A percentile compares a stretch with the other conserved stretches of the same genome.
These are phyloP conservation scores for Trachelus iudaicus DNA, from an alignment of 2,888 invertebrate genomes.

Conservation along the genomic window DNA sequence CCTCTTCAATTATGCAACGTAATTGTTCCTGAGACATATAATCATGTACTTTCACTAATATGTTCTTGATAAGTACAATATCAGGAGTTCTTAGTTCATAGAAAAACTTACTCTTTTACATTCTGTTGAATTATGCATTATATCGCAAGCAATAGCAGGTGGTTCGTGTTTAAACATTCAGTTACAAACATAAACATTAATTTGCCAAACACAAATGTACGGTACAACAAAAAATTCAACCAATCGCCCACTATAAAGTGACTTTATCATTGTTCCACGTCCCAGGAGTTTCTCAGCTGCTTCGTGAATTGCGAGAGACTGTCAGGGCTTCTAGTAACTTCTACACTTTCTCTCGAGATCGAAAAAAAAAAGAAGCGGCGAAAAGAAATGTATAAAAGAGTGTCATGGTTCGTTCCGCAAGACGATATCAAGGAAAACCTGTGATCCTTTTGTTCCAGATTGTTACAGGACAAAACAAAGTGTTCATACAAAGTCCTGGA, in stretches of 20 bases:
- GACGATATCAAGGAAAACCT: background rate
- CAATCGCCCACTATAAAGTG: background rate
- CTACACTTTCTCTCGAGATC: background rate
- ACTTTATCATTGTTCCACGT: background rate
- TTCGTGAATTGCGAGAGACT: background rate
- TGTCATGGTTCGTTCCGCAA: background rate
- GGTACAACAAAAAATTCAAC: background rate
- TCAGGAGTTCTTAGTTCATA: background rate
- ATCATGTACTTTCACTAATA: background rate
- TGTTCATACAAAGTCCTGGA: constrained; percentile 56
- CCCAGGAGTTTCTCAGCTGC: background rate
- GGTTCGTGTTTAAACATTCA: background rate
- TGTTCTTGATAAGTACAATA: background rate
- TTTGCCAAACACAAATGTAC: background rate
- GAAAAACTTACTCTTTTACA: background rate
- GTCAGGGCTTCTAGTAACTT: background rate
- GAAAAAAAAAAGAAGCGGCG: background rate
- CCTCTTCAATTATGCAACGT: background rate
- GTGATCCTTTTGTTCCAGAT: constrained; percentile 42
- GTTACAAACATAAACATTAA: background rate
- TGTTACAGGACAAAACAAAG: constrained; percentile 54
- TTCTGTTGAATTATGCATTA: background rate
- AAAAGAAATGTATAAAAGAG: background rate
- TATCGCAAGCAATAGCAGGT: background rate
- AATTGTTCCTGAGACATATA: background rate